These are phyloP conservation scores for Gephyroberyx darwinii DNA, from an alignment of 2,797 vertebrate species.

Conservation along the genomic window DNA sequence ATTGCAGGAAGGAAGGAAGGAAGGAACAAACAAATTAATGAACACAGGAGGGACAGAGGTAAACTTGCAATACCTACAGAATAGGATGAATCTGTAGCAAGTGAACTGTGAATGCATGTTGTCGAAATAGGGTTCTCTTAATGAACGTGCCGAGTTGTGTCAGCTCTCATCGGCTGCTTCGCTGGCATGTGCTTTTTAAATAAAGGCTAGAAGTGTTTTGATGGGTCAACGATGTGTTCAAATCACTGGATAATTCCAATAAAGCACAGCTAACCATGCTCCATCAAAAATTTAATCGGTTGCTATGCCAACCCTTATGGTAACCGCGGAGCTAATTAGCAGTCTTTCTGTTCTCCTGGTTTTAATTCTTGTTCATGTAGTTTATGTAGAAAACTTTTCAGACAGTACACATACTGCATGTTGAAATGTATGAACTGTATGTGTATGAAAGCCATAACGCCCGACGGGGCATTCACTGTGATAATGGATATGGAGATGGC, in stretches of 20 bases:
- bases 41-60: neutral
- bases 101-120: neutral
- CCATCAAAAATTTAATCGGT: conserved; percentile 26
- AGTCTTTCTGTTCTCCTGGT: conserved; percentile 9
- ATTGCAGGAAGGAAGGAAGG: neutral
- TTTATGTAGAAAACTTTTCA: conserved; percentile 4
- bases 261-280: neutral
- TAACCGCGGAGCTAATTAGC: conserved; percentile 37
- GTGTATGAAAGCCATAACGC: too few relatives aligned
- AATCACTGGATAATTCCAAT: neutral
- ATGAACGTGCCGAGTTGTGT: neutral
- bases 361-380: neutral
- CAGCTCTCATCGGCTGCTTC: neutral
- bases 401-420: neutral
- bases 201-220: conserved; percentile 6
- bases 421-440: too few relatives aligned
- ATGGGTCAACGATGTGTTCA: conserved; percentile 17
- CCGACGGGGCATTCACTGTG: too few relatives aligned
- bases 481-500: too few relatives aligned
- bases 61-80: too few relatives aligned
- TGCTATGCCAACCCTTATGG: conserved; percentile 26
- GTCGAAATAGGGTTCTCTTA: neutral
- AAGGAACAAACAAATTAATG: neutral
- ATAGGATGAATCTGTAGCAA: neutral
- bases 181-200: conserved; percentile 9